Percentiles rank a stretch among this genome's conserved stretches.
phyloP scores from a whole-genome alignment of 2,888 invertebrate genomes.

The Caenorhabditis macrosperma region DNA sequence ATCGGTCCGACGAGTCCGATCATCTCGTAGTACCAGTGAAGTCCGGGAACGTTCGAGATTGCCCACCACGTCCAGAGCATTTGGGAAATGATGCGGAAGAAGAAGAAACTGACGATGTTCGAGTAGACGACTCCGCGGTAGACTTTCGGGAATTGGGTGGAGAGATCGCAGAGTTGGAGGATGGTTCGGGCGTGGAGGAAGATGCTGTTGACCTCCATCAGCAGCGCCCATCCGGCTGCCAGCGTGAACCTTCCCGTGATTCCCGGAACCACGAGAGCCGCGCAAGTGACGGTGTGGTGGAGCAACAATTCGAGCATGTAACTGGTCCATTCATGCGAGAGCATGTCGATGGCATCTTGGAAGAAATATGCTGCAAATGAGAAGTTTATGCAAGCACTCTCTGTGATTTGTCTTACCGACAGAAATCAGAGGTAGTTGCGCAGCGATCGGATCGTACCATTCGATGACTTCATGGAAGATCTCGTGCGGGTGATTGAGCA shows the following conservation, averaged over 20 bases:
- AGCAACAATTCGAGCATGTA: conserved; percentile 74
- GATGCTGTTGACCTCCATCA: conserved; percentile 78
- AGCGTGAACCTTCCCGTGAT: conserved; percentile 65
- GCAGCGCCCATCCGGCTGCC: conserved; percentile 74
- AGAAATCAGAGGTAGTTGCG: conserved; percentile 70
- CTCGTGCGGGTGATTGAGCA: conserved; percentile 58
- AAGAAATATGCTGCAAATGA: conserved; percentile 73
- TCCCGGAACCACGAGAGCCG: conserved; percentile 48
- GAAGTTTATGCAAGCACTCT: too few species aligned
- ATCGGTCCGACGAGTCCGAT: conserved; percentile 63
- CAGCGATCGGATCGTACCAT: conserved; percentile 66
- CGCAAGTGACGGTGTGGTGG: conserved; percentile 70
- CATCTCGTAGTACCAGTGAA: conserved; percentile 66
- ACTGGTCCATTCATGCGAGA: conserved; percentile 71
- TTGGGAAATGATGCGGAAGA: conserved; percentile 74
- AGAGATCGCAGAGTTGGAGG: conserved; percentile 69
- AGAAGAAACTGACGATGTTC: conserved; percentile 73
- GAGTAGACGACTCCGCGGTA: conserved; percentile 61
- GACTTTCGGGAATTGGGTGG: conserved; percentile 45
- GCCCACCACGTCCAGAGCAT: conserved; percentile 68
- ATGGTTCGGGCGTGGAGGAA: conserved; percentile 76
- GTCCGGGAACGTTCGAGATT: conserved; percentile 40
- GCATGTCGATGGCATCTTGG: conserved; percentile 76
- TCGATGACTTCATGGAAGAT: conserved; percentile 70
- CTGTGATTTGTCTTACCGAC: conserved; percentile 61